phyloP scores from a whole-genome alignment of 1,140 invertebrate species.

The Diplogasteroides magnus region DNA sequence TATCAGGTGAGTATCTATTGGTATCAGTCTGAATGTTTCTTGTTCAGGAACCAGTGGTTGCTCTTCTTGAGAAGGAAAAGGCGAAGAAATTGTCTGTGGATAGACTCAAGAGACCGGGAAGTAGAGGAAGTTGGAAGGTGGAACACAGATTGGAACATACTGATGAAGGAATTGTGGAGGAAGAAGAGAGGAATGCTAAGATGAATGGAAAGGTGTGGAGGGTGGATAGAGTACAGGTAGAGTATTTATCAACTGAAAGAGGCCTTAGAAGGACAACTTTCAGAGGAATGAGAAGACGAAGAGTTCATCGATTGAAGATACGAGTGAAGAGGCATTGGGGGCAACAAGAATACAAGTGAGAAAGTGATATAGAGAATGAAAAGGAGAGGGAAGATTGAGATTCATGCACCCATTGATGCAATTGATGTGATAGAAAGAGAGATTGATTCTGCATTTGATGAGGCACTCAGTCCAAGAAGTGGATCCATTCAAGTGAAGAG shows the following conservation, averaged over 20 bases:
- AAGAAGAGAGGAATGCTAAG: background rate
- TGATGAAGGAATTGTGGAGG: background rate
- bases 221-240: background rate
- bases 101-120: background rate
- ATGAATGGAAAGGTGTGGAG: background rate
- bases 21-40: no score
- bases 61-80: background rate
- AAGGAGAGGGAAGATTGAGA: no score
- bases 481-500: no score
- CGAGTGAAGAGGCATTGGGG: no score
- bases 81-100: background rate
- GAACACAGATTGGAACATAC: background rate
- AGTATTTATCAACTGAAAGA: no score
- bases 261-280: no score
- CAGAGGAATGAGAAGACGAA: no score
- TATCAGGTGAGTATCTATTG: no score
- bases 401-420: no score
- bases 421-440: background rate
- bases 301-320: no score
- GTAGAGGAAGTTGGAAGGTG: background rate
- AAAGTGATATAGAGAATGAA: no score
- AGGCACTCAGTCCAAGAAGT: background rate
- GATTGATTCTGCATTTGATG: background rate
- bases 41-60: background rate
- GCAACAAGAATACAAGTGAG: no score